These are phyloP conservation scores for Hyperoplus immaculatus DNA, from an alignment of 2,797 vertebrate species.

Conservation along the genomic window DNA sequence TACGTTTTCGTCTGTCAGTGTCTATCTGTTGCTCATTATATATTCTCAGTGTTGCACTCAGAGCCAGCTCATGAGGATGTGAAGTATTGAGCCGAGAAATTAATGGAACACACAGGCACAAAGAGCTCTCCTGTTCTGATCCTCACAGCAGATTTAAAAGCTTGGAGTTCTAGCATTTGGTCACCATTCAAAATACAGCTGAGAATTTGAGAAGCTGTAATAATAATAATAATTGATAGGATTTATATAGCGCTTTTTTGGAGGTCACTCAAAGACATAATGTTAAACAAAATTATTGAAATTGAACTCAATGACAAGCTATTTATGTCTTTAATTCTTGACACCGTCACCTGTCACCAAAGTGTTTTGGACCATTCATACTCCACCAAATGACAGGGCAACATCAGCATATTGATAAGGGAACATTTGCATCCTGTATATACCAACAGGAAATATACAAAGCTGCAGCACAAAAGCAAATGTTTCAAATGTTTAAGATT, in stretches of 20 bases:
- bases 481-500: background rate
- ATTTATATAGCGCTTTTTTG: no score
- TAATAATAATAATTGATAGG: background rate
- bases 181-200: background rate
- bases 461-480: slow-evolving; percentile 1
- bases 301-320: background rate
- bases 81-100: slow-evolving; percentile 30
- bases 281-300: background rate
- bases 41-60: slow-evolving; percentile 21
- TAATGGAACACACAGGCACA: slow-evolving; percentile 22
- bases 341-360: background rate
- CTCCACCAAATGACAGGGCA: slow-evolving; percentile 6
- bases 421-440: background rate
- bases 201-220: slow-evolving; percentile 5
- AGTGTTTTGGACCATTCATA: background rate
- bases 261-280: no score
- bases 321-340: background rate
- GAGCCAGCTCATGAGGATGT: slow-evolving; percentile 28
- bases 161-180: background rate
- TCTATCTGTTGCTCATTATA: slow-evolving; percentile 18
- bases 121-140: slow-evolving; percentile 29
- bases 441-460: background rate
- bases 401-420: background rate
- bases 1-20: background rate
- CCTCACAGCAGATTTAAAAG: slow-evolving; percentile 26